Evolutionary conservation across 2,888 invertebrate genomes (phyloP).

Genomic region (Eledona agricola): DNA sequence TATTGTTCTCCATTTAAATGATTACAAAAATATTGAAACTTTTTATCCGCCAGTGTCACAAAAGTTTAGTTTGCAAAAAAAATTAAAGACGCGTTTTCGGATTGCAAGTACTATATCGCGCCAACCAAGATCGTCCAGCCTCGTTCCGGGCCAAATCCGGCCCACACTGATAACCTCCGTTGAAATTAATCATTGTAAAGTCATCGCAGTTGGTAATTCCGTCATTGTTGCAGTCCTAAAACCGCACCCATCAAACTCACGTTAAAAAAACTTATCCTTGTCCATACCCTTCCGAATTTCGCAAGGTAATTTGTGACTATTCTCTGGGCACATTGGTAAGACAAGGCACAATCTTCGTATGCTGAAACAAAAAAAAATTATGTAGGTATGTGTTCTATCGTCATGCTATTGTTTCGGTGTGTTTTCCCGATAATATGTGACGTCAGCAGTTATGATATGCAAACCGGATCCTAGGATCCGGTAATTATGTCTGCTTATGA

Average conservation of each 20-base stretch:
- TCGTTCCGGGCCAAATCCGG: constrained; percentile 54
- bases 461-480: no score
- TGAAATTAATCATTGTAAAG: constrained; percentile 71
- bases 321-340: constrained; percentile 67
- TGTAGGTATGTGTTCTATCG: constrained; percentile 1
- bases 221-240: constrained; percentile 72
- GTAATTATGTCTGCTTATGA: no score
- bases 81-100: constrained; percentile 8
- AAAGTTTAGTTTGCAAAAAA: no score
- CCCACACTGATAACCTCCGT: constrained; percentile 67
- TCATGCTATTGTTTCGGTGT: background rate
- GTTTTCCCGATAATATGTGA: constrained; percentile 4
- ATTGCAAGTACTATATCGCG: constrained; percentile 51
- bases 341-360: constrained; percentile 70
- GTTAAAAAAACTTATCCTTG: constrained; percentile 6
- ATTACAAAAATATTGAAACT: no score
- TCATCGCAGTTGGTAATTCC: constrained; percentile 72
- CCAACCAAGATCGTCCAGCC: constrained; percentile 59
- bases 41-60: no score
- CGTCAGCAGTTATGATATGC: no score
- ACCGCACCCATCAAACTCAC: constrained; percentile 34
- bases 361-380: constrained; percentile 60
- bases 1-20: no score
- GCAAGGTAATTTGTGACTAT: constrained; percentile 70
- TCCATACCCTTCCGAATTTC: constrained; percentile 67